These are phyloP conservation scores for Callipepla squamata DNA, from an alignment of 2,113 vertebrate species.

Conservation along the genomic window DNA sequence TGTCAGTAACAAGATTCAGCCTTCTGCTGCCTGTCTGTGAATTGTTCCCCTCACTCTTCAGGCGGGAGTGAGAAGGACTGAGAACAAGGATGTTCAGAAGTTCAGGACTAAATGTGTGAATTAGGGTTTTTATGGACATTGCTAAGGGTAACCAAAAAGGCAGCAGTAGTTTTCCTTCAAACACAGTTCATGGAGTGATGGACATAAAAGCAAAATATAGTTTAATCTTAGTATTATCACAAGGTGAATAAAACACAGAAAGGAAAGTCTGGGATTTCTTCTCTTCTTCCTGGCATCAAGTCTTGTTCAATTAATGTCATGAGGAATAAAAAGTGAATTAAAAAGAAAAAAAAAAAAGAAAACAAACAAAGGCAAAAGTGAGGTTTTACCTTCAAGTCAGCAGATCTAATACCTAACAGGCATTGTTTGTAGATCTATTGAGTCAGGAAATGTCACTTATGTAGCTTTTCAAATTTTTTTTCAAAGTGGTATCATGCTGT, in stretches of 20 bases:
- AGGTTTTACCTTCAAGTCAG: neutral
- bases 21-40: neutral
- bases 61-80: neutral
- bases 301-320: neutral
- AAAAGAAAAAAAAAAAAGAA: neutral
- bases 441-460: constrained; percentile 8
- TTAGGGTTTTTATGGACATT: neutral
- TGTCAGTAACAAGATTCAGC: neutral
- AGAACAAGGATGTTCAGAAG: neutral
- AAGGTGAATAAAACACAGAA: neutral
- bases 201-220: neutral
- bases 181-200: no score
- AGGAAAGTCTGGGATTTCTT: neutral
- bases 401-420: neutral
- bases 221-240: neutral
- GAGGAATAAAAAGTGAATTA: neutral
- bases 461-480: neutral
- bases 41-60: neutral
- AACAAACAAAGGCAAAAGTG: neutral
- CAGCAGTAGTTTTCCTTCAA: neutral
- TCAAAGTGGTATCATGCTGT: neutral
- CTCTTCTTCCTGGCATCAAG: neutral
- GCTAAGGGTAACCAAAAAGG: neutral
- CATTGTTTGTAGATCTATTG: neutral
- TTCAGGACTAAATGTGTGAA: neutral